Base-by-base conservation (phyloP, 2,888 invertebrate genomes). In the Drosophila mettleri region DNA sequence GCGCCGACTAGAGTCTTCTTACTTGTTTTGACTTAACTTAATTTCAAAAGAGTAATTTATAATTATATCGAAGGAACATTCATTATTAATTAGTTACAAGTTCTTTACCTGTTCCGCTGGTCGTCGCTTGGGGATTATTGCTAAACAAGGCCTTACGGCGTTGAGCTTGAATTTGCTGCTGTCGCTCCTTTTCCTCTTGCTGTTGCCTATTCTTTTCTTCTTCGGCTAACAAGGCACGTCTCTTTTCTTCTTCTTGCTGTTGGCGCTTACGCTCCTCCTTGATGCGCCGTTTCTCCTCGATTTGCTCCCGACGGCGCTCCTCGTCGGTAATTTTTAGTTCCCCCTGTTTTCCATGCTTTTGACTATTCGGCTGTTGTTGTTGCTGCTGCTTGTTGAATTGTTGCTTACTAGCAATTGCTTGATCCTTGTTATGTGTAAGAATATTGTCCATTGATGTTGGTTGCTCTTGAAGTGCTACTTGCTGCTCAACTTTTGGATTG, bases 151-250 rank as follows among this genome's bases (percentile, higher is more conserved):
- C 90, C 39, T 91, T 91, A 1, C 92, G 90, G 3, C 92, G 90
- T 59, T 91, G 91, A 2, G 89, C 89, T 66, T 92, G 91, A 29
- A 92, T 92, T 67, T 91, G 91, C 38, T 90, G 90, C n/a, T 90
- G 91, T 0, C 92, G 88, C 39, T 92, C 91, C 38, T 89, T 91
- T 65, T 92, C 92, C 38, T 92, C 92, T 0, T 82, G 76, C 8
- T 83, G 75, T 70, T 91, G 91, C 0, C 91, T 89, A n/a, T 86
- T 84, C 55, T 88, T 90, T 45, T 92, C 91, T 33, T 92, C 92
- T 41, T 92, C 92, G 1, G 69, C 80, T 12, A 74, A 57, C 38
- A 85, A 62, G 0, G 77, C 68, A 3, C 90, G 89, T 5, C 89
- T 89, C 36, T 91, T 91, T 18, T 92, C 91, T 2, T 92, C 92